Conservation (phyloP, 2,888 invertebrate species). For the Lampropteryx suffumata region DNA sequence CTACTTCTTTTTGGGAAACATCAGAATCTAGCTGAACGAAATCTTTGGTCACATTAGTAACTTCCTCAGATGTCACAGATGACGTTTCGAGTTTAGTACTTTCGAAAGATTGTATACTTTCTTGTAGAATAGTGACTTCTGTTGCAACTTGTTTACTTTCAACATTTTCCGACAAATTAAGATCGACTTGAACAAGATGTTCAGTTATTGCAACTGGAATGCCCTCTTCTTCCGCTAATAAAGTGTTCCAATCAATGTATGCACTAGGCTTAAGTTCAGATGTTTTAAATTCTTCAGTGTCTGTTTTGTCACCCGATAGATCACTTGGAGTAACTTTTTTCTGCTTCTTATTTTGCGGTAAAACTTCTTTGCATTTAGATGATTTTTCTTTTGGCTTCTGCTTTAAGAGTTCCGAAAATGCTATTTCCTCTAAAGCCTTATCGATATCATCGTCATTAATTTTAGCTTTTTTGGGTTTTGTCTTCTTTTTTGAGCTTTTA, state of each 20-base stretch:
- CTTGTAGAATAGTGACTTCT: conserved; percentile 69
- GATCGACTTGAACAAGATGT: conserved; percentile 43
- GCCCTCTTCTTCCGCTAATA: conserved; percentile 69
- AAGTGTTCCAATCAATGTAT: conserved; percentile 71
- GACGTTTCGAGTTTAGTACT: conserved; percentile 30
- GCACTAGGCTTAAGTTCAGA: conserved; percentile 53
- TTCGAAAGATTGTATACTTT: conserved; percentile 41
- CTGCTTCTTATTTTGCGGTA: not conserved
- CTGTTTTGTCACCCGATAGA: conserved; percentile 8
- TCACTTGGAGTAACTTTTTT: not conserved
- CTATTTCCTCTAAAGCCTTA: conserved; percentile 56
- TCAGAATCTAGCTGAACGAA: conserved; percentile 3
- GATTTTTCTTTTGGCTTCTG: conserved; percentile 48
- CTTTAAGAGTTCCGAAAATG: conserved; percentile 44
- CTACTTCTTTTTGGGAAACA: conserved; percentile 2
- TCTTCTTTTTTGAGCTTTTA: conserved; percentile 56
- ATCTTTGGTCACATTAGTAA: conserved; percentile 7
- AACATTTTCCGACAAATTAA: conserved; percentile 29
- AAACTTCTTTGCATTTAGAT: conserved; percentile 30
- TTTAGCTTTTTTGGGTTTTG: conserved; percentile 56
- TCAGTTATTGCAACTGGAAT: conserved; percentile 47
- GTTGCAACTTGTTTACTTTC: conserved; percentile 56
- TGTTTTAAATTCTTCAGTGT: conserved; percentile 17
- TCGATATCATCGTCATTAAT: conserved; percentile 54
- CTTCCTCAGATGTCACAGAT: conserved; percentile 11